phyloP scores from a whole-genome alignment of 2,797 vertebrate genomes.

The Agapornis canus region DNA sequence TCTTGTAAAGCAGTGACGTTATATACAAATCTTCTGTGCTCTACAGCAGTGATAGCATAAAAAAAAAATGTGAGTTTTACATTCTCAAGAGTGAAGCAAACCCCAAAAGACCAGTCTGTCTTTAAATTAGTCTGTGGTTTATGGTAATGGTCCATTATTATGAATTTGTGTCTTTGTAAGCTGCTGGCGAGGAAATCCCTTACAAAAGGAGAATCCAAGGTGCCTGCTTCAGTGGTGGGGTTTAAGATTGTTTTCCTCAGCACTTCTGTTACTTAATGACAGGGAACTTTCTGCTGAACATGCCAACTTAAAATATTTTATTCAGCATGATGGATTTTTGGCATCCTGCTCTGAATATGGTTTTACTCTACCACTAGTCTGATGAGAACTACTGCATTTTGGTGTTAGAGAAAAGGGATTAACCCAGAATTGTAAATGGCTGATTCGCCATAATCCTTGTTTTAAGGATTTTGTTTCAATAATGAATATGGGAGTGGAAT shows the following conservation, averaged over 20 bases:
- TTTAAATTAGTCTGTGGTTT: conserved; percentile 6
- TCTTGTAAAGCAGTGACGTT: conserved; percentile 24
- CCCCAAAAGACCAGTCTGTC: neutral
- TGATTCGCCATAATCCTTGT: neutral
- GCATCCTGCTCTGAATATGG: neutral
- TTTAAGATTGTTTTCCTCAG: neutral
- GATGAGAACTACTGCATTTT: neutral
- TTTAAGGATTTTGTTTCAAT: neutral
- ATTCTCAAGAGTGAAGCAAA: neutral
- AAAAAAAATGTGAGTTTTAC: neutral
- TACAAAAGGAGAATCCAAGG: neutral
- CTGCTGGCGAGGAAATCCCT: neutral
- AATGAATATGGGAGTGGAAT: neutral
- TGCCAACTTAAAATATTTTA: neutral
- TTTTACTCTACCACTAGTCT: neutral
- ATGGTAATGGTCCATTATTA: neutral
- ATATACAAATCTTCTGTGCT: conserved; percentile 8
- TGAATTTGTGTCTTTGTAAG: neutral
- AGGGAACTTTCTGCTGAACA: neutral
- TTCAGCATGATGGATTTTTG: neutral
- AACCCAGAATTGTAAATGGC: neutral
- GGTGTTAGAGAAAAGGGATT: neutral
- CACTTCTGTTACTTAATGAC: neutral
- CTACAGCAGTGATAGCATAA: neutral
- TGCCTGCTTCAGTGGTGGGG: neutral